Percentiles rank a stretch among this genome's conserved stretches.
phyloP scores from a whole-genome alignment of 2,797 vertebrate species.

The Gobionotothen gibberifrons region DNA sequence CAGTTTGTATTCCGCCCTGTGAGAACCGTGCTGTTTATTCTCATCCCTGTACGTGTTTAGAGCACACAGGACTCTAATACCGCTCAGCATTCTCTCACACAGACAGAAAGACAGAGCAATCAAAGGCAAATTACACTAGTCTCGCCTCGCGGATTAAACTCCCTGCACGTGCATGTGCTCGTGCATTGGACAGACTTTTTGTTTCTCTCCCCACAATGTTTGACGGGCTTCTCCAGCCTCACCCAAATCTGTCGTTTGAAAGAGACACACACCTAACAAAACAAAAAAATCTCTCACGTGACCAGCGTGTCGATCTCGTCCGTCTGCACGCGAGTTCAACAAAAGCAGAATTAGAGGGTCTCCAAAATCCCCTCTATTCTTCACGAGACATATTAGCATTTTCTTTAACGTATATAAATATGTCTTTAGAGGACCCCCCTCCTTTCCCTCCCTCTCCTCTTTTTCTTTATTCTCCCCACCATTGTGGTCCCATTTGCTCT shows the following conservation, averaged over 20 bases:
- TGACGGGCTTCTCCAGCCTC: conserved; percentile 38
- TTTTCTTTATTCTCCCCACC: conserved; percentile 57
- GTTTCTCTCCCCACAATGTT: conserved; percentile 13
- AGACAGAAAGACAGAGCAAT: conserved; percentile 76
- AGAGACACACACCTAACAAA: conserved; percentile 30
- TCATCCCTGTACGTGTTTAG: conserved; percentile 36
- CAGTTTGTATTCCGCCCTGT: conserved; percentile 23
- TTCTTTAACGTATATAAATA: conserved; percentile 82
- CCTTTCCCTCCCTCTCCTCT: not conserved
- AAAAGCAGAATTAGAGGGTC: conserved; percentile 86
- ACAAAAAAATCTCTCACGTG: conserved; percentile 73
- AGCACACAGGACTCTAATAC: conserved; percentile 33
- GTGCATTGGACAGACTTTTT: conserved; percentile 1
- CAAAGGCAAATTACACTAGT: conserved; percentile 89
- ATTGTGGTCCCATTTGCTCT: conserved; percentile 88
- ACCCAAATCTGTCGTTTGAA: conserved; percentile 52
- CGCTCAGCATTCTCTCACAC: conserved; percentile 58
- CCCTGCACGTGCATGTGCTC: conserved; percentile 47
- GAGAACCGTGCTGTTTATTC: conserved; percentile 42
- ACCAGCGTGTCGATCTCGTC: conserved; percentile 80
- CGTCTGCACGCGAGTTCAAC: conserved; percentile 90
- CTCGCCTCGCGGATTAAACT: conserved; percentile 85
- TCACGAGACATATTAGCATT: conserved; percentile 85
- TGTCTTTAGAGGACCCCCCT: conserved; percentile 61
- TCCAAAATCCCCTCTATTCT: conserved; percentile 77